Evolutionary conservation across 1,140 invertebrate genomes (phyloP).

Genomic region (Solenopsis invicta): DNA sequence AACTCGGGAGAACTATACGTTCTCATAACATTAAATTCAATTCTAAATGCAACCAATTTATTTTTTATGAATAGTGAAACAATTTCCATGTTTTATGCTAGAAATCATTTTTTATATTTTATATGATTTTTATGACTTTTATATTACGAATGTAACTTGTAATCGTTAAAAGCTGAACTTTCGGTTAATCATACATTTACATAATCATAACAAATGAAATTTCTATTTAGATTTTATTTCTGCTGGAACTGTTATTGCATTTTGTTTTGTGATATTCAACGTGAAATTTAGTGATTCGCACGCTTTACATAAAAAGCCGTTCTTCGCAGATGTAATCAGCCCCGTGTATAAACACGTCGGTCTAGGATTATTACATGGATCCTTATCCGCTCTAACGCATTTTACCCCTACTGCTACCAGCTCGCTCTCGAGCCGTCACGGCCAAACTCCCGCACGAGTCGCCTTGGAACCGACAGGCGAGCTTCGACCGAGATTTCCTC

Average conservation of each 20-base stretch:
- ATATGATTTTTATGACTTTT: too few relatives aligned
- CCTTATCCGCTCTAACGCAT: background rate
- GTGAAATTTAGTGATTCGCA: background rate
- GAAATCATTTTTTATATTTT: background rate
- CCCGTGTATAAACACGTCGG: slow-evolving; percentile 28
- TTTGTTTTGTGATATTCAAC: background rate
- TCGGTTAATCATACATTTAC: background rate
- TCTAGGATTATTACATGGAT: slow-evolving; percentile 11
- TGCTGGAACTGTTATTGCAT: background rate
- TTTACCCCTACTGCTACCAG: slow-evolving; percentile 12
- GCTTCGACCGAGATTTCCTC: slow-evolving; percentile 54
- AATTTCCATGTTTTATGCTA: slow-evolving; percentile 7
- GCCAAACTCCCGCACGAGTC: slow-evolving; percentile 8
- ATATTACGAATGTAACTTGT: background rate
- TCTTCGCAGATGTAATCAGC: slow-evolving; percentile 20
- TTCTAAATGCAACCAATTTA: slow-evolving; percentile 3
- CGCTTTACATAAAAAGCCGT: background rate
- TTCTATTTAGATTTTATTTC: background rate
- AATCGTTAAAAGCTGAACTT: background rate
- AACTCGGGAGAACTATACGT: background rate
- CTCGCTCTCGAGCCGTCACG: slow-evolving; percentile 3
- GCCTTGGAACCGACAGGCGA: slow-evolving; percentile 27
- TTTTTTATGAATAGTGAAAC: background rate
- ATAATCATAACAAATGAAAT: too few relatives aligned
- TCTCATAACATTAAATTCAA: slow-evolving; percentile 4